phyloP scores from a whole-genome alignment of 1,140 invertebrate genomes.

The Caligus rogercresseyi region DNA sequence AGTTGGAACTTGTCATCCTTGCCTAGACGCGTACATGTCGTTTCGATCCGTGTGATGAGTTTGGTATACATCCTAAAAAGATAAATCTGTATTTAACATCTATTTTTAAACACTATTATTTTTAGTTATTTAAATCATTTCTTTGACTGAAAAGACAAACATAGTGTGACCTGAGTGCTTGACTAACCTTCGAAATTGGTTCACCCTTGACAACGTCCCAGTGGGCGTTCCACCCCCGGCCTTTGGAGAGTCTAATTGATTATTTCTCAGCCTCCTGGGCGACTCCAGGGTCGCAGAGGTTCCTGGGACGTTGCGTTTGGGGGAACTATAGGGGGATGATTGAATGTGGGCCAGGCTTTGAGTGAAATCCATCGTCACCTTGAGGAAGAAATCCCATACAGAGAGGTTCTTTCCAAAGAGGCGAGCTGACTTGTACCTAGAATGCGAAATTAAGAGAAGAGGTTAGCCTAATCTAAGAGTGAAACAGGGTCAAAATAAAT shows the following conservation, averaged over 20 bases:
- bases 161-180: too few relatives aligned
- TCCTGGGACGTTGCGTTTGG: constrained; percentile 7
- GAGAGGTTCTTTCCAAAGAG: constrained; percentile 86
- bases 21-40: constrained; percentile 70
- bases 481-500: too few relatives aligned
- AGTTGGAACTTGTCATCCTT: constrained; percentile 97
- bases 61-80: constrained; percentile 16
- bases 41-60: constrained; percentile 44
- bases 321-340: constrained; percentile 15
- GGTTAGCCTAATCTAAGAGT: neutral
- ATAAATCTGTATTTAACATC: neutral
- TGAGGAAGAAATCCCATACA: constrained; percentile 94
- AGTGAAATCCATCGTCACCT: constrained; percentile 26
- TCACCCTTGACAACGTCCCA: neutral
- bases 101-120: neutral
- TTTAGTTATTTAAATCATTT: neutral
- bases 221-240: neutral
- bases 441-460: neutral
- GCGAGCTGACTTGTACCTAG: constrained; percentile 48
- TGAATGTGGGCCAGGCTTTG: neutral
- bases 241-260: constrained; percentile 10
- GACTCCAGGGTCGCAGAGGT: constrained; percentile 1
- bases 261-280: neutral
- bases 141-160: too few relatives aligned
- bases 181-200: constrained; percentile 15